Conservation (phyloP, 1,140 invertebrate genomes). For the Sesamia nonagrioides region DNA sequence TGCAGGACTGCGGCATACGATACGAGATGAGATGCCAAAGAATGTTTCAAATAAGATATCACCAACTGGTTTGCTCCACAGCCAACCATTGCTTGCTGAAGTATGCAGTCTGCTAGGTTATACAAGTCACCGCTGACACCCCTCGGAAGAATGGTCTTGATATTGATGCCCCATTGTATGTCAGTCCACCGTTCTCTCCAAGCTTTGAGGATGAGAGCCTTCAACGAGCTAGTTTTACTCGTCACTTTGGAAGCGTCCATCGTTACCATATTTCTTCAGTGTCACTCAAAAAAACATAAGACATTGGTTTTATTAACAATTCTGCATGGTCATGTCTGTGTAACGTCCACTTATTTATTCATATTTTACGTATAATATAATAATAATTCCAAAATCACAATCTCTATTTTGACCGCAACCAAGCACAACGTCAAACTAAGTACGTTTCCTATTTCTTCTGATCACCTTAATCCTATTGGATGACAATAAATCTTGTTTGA, state of each 20-base stretch:
- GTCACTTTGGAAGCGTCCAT: constrained; percentile 93
- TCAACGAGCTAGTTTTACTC: constrained; percentile 95
- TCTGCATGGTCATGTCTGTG: neutral
- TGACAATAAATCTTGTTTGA: neutral
- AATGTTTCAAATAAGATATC: constrained; percentile 97
- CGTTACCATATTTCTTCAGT: constrained; percentile 58
- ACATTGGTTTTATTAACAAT: neutral
- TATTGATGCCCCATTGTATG: constrained; percentile 98
- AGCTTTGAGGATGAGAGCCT: constrained; percentile 94
- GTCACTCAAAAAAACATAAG: neutral
- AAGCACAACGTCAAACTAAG: constrained; percentile 25
- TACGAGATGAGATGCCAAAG: constrained; percentile 95
- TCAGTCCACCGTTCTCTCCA: constrained; percentile 98
- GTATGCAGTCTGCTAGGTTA: constrained; percentile 96
- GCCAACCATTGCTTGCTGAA: constrained; percentile 97
- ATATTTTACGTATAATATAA: constrained; percentile 1
- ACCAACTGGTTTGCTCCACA: constrained; percentile 96
- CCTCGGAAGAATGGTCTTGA: constrained; percentile 95
- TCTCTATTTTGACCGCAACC: constrained; percentile 19
- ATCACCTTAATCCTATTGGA: neutral
- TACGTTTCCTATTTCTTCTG: neutral
- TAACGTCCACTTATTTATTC: neutral
- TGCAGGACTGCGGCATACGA: constrained; percentile 96
- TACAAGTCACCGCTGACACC: constrained; percentile 97
- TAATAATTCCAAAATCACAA: neutral